Conservation (phyloP, 2,888 invertebrate genomes). For the Allacma fusca region DNA sequence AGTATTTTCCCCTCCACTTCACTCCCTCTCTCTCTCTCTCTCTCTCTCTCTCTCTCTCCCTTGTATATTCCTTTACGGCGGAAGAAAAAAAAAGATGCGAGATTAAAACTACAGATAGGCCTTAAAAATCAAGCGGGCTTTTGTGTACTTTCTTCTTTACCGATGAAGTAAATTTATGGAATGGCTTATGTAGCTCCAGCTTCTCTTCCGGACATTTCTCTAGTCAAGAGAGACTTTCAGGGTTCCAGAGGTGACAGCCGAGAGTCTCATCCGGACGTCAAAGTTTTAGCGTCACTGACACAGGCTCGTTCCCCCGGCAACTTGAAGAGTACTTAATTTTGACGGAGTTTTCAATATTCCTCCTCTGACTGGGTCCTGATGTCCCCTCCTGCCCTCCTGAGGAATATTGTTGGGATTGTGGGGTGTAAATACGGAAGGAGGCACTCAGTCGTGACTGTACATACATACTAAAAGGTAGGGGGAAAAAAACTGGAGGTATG, state of each 20-base stretch:
- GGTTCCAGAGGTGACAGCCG: too few species aligned
- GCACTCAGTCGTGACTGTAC: too few species aligned
- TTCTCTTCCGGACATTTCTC: too few species aligned
- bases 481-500: too few species aligned
- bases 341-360: background rate
- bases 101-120: conserved; percentile 1
- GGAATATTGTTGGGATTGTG: background rate
- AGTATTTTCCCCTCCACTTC: conserved; percentile 2
- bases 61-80: background rate
- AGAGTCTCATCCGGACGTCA: too few species aligned
- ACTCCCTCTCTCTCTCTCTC: background rate
- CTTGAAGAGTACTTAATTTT: background rate
- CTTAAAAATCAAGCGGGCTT: background rate
- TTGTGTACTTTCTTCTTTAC: background rate
- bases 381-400: background rate
- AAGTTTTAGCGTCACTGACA: too few species aligned
- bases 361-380: background rate
- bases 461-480: too few species aligned
- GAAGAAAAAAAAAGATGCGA: background rate
- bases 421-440: background rate
- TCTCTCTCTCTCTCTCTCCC: background rate
- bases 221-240: too few species aligned
- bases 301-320: background rate
- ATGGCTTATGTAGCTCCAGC: too few species aligned
- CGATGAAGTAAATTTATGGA: too few species aligned